Evolutionary conservation across 2,113 vertebrate species (phyloP).

Genomic region (Scartelaos histophorus): DNA sequence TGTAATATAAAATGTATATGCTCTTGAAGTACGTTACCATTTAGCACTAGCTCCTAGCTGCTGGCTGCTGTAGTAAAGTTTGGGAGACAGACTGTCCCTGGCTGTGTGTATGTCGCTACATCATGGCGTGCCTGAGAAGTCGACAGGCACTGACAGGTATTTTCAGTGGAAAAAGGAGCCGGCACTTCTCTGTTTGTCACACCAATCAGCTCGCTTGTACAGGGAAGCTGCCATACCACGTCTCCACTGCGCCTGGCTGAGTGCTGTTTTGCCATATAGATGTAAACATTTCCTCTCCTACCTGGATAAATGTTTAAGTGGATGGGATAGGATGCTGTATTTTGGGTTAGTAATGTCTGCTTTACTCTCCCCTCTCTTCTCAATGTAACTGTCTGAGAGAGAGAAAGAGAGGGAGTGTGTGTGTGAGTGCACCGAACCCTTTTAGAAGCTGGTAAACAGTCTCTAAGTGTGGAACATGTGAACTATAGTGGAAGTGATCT

Average conservation of each 20-base stretch:
- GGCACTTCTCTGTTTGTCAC: conserved; percentile 59
- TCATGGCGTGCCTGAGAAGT: conserved; percentile 34
- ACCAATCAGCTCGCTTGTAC: conserved; percentile 57
- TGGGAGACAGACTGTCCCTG: conserved; percentile 43
- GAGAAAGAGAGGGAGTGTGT: conserved; percentile 11
- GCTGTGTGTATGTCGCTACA: conserved; percentile 27
- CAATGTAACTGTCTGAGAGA: conserved; percentile 15
- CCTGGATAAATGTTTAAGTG: conserved; percentile 61
- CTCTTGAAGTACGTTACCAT: not conserved
- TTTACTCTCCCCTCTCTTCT: conserved; percentile 16
- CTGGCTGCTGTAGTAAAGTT: conserved; percentile 19
- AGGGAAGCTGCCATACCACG: conserved; percentile 45
- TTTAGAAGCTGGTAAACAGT: conserved; percentile 70
- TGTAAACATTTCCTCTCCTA: conserved; percentile 46
- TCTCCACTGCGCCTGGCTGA: conserved; percentile 43
- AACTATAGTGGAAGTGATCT: conserved; percentile 74
- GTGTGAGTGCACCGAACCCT: conserved; percentile 39
- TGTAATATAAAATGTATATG: not conserved
- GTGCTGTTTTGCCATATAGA: conserved; percentile 41
- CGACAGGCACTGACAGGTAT: conserved; percentile 66
- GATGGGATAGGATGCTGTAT: conserved; percentile 28
- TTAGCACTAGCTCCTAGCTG: not conserved
- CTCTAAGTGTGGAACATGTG: conserved; percentile 70
- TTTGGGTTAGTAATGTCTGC: conserved; percentile 15
- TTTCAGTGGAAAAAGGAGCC: conserved; percentile 60